Percentiles rank a stretch among this genome's conserved stretches.
These are phyloP conservation scores for Agrochola litura DNA, from an alignment of 2,888 invertebrate species.

Conservation along the genomic window DNA sequence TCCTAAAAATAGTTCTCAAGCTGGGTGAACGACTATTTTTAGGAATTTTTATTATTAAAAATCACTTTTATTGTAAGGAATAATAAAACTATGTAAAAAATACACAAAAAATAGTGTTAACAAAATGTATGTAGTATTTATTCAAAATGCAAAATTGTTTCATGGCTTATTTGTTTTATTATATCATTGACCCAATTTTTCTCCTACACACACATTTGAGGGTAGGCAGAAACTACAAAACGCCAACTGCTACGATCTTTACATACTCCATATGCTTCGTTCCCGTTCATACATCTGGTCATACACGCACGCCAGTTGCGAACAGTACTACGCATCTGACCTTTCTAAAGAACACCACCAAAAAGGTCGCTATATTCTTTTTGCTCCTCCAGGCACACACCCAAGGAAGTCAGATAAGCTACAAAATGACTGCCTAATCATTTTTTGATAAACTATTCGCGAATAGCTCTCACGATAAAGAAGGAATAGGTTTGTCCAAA, in stretches of 20 bases:
- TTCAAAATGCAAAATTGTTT: conserved; percentile 78
- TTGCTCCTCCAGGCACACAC: no score
- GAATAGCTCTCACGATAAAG: no score
- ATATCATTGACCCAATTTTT: background rate
- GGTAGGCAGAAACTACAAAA: background rate
- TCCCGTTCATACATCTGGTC: background rate
- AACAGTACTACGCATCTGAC: no score
- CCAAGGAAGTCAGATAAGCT: no score
- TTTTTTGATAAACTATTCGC: no score
- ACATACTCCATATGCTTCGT: background rate
- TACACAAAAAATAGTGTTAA: conserved; percentile 61
- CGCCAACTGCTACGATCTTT: background rate
- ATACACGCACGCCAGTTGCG: no score
- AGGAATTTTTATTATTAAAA: conserved; percentile 46
- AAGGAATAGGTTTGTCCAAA: no score
- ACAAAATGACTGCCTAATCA: no score
- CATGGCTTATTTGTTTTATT: conserved; percentile 74
- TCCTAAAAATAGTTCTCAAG: conserved; percentile 79
- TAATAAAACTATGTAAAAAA: conserved; percentile 60
- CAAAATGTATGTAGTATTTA: conserved; percentile 73
- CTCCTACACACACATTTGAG: background rate
- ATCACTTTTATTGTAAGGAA: conserved; percentile 41
- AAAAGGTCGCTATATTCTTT: no score
- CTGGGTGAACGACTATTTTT: conserved; percentile 83
- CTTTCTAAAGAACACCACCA: no score